Evolutionary conservation across 2,888 invertebrate genomes (phyloP).

Genomic region (Tanypteryx hageni): DNA sequence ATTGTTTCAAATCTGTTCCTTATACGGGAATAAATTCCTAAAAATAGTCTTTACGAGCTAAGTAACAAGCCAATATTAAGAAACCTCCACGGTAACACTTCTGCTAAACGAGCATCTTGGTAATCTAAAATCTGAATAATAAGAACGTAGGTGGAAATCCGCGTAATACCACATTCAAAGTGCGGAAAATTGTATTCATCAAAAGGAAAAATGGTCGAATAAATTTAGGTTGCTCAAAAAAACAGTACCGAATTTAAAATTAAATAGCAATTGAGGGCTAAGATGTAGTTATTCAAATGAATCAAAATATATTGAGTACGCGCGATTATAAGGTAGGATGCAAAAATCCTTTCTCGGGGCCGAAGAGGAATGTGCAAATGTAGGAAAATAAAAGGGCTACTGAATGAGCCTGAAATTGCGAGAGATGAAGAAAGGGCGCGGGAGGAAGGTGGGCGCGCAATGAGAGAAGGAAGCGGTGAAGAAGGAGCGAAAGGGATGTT

Average conservation of each 20-base stretch:
- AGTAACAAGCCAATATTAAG: too few species aligned
- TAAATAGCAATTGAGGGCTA: neutral
- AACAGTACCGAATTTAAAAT: neutral
- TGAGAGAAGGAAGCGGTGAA: neutral
- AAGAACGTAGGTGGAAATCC: too few species aligned
- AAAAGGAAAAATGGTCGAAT: too few species aligned
- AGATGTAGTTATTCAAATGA: neutral
- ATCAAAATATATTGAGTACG: neutral
- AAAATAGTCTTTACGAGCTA: too few species aligned
- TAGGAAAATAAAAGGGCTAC: neutral
- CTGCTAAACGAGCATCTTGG: too few species aligned
- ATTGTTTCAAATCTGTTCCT: too few species aligned
- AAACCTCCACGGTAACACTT: too few species aligned
- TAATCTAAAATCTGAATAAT: too few species aligned
- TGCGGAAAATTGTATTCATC: too few species aligned
- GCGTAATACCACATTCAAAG: too few species aligned
- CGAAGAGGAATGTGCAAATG: neutral
- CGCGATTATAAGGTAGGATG: neutral
- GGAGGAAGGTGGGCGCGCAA: neutral
- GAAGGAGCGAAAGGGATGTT: neutral
- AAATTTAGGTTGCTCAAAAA: neutral
- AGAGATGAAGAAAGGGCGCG: neutral
- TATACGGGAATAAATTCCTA: too few species aligned
- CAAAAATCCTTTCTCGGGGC: neutral
- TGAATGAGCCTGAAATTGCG: neutral